phyloP scores from a whole-genome alignment of 1,140 invertebrate genomes.

The Pseudomyrmex concolor region DNA sequence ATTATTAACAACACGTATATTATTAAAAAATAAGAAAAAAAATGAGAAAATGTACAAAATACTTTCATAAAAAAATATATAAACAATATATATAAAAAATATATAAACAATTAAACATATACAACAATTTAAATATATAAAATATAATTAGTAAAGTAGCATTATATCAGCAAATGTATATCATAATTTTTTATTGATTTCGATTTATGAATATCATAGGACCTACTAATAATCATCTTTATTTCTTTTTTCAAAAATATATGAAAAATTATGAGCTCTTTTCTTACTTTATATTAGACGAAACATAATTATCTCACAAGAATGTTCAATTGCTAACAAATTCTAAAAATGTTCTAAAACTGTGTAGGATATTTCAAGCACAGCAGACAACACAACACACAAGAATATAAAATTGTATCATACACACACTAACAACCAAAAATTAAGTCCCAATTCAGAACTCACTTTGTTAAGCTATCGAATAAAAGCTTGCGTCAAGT shows the following conservation, averaged over 20 bases:
- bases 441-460: slow-evolving; percentile 27
- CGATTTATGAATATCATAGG: neutral
- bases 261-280: neutral
- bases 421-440: neutral
- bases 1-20: slow-evolving; percentile 66
- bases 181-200: too few species aligned
- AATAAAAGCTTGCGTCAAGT: slow-evolving; percentile 10
- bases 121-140: slow-evolving; percentile 34
- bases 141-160: slow-evolving; percentile 38
- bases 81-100: neutral
- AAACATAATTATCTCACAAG: slow-evolving; percentile 6
- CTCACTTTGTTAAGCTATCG: slow-evolving; percentile 24
- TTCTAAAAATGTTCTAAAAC: slow-evolving; percentile 16
- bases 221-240: neutral
- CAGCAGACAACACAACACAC: neutral
- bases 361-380: neutral
- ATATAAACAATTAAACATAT: neutral
- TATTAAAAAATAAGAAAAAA: slow-evolving; percentile 14
- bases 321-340: slow-evolving; percentile 3
- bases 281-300: neutral
- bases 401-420: neutral
- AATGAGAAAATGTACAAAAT: slow-evolving; percentile 35
- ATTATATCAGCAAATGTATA: slow-evolving; percentile 21
- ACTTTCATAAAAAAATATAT: neutral
- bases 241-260: too few species aligned